These are phyloP conservation scores for Aquatica leii DNA, from an alignment of 2,888 invertebrate genomes.

Conservation along the genomic window DNA sequence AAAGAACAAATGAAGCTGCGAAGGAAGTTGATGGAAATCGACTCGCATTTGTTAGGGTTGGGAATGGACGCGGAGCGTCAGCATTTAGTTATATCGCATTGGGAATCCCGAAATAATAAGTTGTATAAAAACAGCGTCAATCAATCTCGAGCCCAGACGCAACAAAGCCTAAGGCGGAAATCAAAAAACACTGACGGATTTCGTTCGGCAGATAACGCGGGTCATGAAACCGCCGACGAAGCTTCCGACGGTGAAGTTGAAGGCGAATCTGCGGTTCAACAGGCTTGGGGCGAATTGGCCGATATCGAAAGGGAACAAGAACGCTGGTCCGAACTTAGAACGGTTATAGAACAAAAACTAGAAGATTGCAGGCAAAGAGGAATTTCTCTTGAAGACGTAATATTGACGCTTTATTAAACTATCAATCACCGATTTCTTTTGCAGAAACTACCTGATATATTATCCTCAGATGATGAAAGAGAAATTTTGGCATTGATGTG, in stretches of 20 bases:
- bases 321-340: conserved; percentile 77
- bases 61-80: conserved; percentile 90
- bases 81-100: conserved; percentile 87
- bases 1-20: conserved; percentile 93
- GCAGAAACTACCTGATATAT: conserved; percentile 83
- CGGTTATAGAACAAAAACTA: conserved; percentile 81
- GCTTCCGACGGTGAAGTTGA: conserved; percentile 59
- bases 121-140: conserved; percentile 69
- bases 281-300: conserved; percentile 84
- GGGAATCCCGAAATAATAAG: conserved; percentile 85
- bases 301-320: conserved; percentile 88
- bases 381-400: conserved; percentile 83
- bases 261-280: conserved; percentile 75
- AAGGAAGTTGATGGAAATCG: conserved; percentile 87
- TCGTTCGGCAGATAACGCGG: conserved; percentile 57
- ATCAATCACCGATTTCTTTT: too few species aligned
- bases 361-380: conserved; percentile 82
- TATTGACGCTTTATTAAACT: neutral
- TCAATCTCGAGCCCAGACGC: conserved; percentile 67
- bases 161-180: conserved; percentile 66
- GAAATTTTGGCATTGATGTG: conserved; percentile 89
- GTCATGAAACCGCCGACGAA: conserved; percentile 50
- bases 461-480: conserved; percentile 88
- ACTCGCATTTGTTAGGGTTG: conserved; percentile 85
- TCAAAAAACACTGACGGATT: conserved; percentile 41